A percentile compares a stretch with the other conserved stretches of the same genome.
Conservation (phyloP, 2,888 invertebrate genomes). For the Amphipoea lucens region DNA sequence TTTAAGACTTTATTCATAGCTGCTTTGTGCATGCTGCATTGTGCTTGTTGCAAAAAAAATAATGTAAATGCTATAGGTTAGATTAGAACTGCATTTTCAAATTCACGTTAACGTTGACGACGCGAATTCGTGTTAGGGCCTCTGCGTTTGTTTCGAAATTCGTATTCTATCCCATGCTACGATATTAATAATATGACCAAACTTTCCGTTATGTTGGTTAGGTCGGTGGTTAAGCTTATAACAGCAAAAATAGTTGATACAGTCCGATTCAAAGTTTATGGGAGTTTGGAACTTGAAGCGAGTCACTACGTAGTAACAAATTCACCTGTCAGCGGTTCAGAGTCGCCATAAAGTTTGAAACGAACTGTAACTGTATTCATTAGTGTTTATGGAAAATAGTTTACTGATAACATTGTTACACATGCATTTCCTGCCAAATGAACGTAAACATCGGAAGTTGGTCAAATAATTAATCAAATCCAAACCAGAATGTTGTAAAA, state of each 20-base stretch:
- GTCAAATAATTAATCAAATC: slow-evolving; percentile 13
- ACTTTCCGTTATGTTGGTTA: background rate
- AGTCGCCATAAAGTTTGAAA: background rate
- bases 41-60: too few relatives aligned
- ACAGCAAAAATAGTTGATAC: background rate
- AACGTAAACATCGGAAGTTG: slow-evolving; percentile 32
- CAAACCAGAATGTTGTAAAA: background rate
- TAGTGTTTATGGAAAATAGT: background rate
- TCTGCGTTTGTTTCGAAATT: background rate
- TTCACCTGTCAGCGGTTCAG: background rate
- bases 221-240: background rate
- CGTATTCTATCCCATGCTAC: background rate
- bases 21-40: too few relatives aligned
- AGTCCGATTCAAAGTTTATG: background rate
- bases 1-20: background rate
- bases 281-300: background rate
- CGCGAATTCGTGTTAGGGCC: background rate
- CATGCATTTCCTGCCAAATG: slow-evolving; percentile 3
- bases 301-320: background rate
- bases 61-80: background rate
- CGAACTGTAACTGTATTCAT: slow-evolving; percentile 4
- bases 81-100: background rate
- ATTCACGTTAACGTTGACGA: background rate
- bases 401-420: slow-evolving; percentile 41
- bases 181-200: background rate